A percentile compares a stretch with the other conserved stretches of the same genome.
phyloP scores from a whole-genome alignment of 2,888 invertebrate species.

The Mesorhabditis belari region DNA sequence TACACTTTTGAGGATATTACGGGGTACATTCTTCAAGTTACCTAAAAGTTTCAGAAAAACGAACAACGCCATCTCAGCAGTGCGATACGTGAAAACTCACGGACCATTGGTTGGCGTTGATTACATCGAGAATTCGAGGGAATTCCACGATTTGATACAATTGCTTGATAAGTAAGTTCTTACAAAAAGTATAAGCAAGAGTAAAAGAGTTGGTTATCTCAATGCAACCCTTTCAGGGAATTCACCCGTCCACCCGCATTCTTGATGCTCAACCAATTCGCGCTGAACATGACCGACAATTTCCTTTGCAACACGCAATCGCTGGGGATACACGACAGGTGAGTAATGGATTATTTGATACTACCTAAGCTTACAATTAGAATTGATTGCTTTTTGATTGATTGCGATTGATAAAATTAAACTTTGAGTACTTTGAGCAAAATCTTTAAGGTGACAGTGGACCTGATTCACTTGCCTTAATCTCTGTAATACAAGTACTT shows the following conservation, averaged over 20 bases:
- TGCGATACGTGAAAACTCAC: constrained; percentile 46
- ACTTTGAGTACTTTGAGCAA: too few relatives aligned
- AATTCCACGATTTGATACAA: constrained; percentile 32
- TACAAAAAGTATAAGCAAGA: neutral
- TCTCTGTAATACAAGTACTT: too few relatives aligned
- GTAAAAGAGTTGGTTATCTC: neutral
- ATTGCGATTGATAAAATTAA: too few relatives aligned
- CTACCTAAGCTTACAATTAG: neutral
- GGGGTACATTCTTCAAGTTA: too few relatives aligned
- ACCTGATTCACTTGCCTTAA: too few relatives aligned
- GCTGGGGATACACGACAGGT: constrained; percentile 26
- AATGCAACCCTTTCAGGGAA: constrained; percentile 4
- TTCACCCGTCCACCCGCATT: constrained; percentile 47
- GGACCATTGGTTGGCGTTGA: constrained; percentile 35
- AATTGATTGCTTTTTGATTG: too few relatives aligned
- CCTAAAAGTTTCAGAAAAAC: too few relatives aligned
- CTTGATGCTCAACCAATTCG: constrained; percentile 49
- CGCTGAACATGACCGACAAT: constrained; percentile 52
- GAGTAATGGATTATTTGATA: neutral
- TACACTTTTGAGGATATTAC: too few relatives aligned
- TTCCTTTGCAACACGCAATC: constrained; percentile 49
- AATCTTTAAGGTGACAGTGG: too few relatives aligned
- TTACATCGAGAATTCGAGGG: constrained; percentile 42
- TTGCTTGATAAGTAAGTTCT: constrained; percentile 19
- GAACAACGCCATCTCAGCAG: constrained; percentile 45